These are phyloP conservation scores for Eulacestoma nigropectus DNA, from an alignment of 2,113 vertebrate species.

Conservation along the genomic window DNA sequence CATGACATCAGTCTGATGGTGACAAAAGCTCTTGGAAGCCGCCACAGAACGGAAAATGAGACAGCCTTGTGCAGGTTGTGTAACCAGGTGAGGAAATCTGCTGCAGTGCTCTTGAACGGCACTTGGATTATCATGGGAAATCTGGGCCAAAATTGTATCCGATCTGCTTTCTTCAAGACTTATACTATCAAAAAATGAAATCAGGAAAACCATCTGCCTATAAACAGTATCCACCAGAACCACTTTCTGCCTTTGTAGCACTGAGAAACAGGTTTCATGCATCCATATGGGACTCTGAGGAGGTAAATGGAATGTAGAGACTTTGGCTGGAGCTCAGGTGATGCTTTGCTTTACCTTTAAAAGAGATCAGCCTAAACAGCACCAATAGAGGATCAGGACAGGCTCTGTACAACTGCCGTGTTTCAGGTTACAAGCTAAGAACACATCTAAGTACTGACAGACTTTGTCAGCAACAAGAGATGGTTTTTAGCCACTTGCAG, in stretches of 20 bases:
- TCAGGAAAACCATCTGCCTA: neutral
- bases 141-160: neutral
- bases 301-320: neutral
- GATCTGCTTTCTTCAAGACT: neutral
- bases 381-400: neutral
- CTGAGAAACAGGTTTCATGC: neutral
- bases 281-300: neutral
- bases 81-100: neutral
- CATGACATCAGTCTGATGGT: neutral
- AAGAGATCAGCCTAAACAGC: neutral
- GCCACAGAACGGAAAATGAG: neutral
- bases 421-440: neutral
- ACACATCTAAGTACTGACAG: neutral
- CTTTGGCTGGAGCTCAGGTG: neutral
- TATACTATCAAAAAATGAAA: neutral
- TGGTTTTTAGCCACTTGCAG: neutral
- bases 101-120: neutral
- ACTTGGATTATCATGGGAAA: neutral
- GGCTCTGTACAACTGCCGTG: accelerated
- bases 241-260: neutral
- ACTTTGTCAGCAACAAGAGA: neutral
- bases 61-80: neutral
- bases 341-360: neutral
- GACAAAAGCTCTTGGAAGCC: neutral
- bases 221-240: neutral